Conservation (phyloP, 2,888 invertebrate genomes). For the Apodemia zela region DNA sequence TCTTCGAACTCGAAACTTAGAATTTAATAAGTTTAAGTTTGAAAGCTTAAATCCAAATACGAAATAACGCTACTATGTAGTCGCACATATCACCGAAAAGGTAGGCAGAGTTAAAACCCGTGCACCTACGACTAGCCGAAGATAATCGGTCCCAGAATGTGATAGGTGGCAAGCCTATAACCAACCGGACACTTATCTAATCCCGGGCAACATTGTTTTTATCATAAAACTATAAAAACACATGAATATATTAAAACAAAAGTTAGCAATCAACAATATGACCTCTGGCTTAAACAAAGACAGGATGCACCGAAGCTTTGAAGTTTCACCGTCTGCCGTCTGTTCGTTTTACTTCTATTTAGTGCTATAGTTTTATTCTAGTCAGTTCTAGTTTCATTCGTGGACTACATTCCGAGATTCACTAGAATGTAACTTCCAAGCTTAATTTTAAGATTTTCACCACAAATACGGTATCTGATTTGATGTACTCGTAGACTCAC, state of each 20-base stretch:
- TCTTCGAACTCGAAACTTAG: no score
- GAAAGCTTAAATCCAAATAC: no score
- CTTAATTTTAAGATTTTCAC: neutral
- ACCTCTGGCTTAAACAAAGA: conserved; percentile 25
- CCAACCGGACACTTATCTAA: no score
- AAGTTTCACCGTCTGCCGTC: conserved; percentile 36
- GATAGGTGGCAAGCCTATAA: no score
- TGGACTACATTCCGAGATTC: conserved; percentile 17
- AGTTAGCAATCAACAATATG: neutral
- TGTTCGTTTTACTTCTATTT: conserved; percentile 31
- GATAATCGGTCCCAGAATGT: no score
- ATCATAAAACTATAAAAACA: neutral
- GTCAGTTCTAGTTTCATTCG: conserved; percentile 28
- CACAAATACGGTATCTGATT: neutral
- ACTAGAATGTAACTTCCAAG: neutral
- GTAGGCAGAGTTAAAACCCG: no score
- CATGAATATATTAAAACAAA: neutral
- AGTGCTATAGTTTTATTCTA: conserved; percentile 29
- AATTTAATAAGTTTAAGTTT: no score
- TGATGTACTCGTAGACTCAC: no score
- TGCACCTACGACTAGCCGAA: no score
- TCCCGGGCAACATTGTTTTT: no score
- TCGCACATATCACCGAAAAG: no score
- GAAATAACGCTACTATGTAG: no score
- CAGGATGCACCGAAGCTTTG: conserved; percentile 31